These are phyloP conservation scores for Anoplolepis gracilipes DNA, from an alignment of 1,140 invertebrate species.

Conservation along the genomic window DNA sequence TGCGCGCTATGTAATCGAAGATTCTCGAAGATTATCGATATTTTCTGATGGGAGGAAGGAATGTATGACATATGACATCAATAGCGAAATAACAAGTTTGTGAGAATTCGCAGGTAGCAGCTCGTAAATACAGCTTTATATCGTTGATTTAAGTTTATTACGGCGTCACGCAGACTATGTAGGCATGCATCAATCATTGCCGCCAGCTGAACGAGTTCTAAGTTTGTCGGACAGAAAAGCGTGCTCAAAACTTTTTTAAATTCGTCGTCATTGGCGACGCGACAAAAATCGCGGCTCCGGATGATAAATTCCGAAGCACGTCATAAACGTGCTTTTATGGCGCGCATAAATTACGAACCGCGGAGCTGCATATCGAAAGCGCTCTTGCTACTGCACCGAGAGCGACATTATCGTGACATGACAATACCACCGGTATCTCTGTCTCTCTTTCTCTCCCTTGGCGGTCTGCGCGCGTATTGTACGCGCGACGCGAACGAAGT, in stretches of 20 bases:
- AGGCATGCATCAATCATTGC: background rate
- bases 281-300: conserved; percentile 42
- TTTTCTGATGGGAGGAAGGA: background rate
- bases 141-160: conserved; percentile 47
- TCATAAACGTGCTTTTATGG: conserved; percentile 56
- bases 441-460: background rate
- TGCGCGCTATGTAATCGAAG: background rate
- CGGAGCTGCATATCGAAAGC: conserved; percentile 53
- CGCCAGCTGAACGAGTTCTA: conserved; percentile 8
- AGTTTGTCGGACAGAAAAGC: background rate
- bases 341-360: conserved; percentile 53
- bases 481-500: conserved; percentile 46
- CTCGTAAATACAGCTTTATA: conserved; percentile 32
- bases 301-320: conserved; percentile 57
- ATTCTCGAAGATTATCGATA: background rate
- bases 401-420: conserved; percentile 59
- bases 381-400: conserved; percentile 50
- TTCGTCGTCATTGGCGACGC: conserved; percentile 27
- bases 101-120: background rate
- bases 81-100: conserved; percentile 15
- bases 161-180: background rate
- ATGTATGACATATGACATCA: too few species aligned
- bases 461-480: conserved; percentile 14
- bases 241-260: conserved; percentile 19
- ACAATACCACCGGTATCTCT: conserved; percentile 41